Conservation (phyloP, 2,113 vertebrate species). For the Engraulis encrasicolus region DNA sequence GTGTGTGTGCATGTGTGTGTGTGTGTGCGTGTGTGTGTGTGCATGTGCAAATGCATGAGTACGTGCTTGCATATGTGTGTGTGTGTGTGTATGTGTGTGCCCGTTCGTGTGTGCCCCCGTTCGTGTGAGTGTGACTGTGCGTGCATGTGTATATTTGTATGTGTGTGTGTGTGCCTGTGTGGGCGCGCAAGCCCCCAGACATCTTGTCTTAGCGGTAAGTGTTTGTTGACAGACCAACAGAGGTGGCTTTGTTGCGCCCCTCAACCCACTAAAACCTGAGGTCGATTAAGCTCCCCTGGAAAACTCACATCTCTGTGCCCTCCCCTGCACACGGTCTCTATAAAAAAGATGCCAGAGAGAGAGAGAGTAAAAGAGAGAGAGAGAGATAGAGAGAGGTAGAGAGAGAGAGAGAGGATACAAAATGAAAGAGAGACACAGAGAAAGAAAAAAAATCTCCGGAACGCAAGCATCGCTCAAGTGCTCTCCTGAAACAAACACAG, state of each 20-base stretch:
- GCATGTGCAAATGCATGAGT: too few relatives aligned
- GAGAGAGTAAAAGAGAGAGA: not conserved
- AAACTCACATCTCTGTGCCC: constrained; percentile 18
- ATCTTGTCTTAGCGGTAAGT: constrained; percentile 66
- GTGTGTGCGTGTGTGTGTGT: too few relatives aligned
- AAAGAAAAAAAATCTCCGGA: constrained; percentile 55
- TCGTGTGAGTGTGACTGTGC: too few relatives aligned
- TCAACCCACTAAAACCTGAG: constrained; percentile 38
- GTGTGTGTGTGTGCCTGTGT: too few relatives aligned
- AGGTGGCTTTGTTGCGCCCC: constrained; percentile 71
- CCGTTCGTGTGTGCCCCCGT: too few relatives aligned
- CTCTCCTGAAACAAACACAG: constrained; percentile 68
- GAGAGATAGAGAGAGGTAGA: not conserved
- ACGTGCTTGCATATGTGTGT: too few relatives aligned
- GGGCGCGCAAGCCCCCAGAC: constrained; percentile 59
- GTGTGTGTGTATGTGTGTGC: too few relatives aligned
- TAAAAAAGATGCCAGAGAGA: not conserved
- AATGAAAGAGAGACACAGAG: constrained; percentile 18
- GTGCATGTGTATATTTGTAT: too few relatives aligned
- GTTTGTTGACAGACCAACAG: constrained; percentile 76
- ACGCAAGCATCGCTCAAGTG: constrained; percentile 61
- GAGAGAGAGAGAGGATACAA: not conserved
- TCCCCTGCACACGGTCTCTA: not conserved
- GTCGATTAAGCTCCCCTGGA: constrained; percentile 36
- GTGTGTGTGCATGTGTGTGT: too few relatives aligned